Conservation (phyloP, 2,888 invertebrate genomes). For the Cerastis leucographa region DNA sequence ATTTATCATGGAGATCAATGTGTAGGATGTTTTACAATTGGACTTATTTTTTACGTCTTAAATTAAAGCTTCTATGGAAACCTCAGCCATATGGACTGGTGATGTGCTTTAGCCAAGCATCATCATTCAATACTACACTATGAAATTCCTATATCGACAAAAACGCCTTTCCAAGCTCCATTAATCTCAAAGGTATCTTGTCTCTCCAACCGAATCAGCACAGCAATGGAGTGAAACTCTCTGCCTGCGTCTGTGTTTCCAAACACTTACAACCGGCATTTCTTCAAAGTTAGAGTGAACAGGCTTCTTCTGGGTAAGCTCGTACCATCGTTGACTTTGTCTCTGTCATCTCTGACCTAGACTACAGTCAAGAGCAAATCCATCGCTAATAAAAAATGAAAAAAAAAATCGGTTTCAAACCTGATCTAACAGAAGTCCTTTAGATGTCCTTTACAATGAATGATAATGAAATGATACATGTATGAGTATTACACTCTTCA, state of each 20-base stretch:
- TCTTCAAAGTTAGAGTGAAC: no score
- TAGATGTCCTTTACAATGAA: no score
- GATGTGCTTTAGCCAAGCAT: neutral
- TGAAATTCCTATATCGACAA: neutral
- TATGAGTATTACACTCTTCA: neutral
- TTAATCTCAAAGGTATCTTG: neutral
- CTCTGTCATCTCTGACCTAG: no score
- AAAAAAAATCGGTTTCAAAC: neutral
- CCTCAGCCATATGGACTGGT: neutral
- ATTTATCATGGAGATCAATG: constrained; percentile 40
- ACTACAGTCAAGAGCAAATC: no score
- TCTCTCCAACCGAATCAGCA: no score
- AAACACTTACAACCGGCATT: no score
- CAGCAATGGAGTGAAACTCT: no score
- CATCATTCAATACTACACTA: neutral
- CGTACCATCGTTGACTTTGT: no score
- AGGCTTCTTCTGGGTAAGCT: no score
- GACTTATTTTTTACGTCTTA: neutral
- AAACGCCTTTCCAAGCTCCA: neutral
- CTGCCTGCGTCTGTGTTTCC: no score
- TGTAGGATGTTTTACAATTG: constrained; percentile 22
- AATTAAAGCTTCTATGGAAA: neutral
- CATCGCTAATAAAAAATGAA: no score
- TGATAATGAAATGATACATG: no score
- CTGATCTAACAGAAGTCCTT: neutral